These are phyloP conservation scores for Acrocephalus arundinaceus DNA, from an alignment of 2,113 vertebrate genomes.

Conservation along the genomic window DNA sequence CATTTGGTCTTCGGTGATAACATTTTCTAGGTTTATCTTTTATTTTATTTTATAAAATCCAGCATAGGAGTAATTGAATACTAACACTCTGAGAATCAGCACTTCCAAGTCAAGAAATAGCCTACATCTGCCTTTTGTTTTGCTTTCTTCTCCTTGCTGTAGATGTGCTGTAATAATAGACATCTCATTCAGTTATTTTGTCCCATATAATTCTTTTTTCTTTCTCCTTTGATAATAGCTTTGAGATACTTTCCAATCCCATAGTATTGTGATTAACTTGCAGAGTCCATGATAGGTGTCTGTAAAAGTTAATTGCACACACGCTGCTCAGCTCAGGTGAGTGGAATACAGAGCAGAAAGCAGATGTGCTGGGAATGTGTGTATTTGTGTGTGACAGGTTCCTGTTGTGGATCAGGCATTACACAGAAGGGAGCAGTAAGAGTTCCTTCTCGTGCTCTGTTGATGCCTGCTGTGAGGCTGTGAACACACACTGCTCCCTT, in stretches of 20 bases:
- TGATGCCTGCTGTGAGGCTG: neutral
- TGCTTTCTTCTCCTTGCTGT: neutral
- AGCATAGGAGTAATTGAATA: neutral
- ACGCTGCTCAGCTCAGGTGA: neutral
- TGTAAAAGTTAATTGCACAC: neutral
- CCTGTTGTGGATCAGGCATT: neutral
- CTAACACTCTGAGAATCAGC: neutral
- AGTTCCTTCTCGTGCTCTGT: neutral
- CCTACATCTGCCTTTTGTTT: neutral
- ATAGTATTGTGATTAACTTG: neutral
- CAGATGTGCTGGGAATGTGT: neutral
- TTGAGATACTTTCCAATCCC: neutral
- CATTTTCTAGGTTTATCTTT: neutral
- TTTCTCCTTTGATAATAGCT: neutral
- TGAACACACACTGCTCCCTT: neutral
- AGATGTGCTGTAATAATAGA: neutral
- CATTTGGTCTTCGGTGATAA: neutral
- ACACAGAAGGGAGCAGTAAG: rapidly evolving
- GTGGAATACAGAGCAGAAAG: neutral
- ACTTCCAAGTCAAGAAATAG: neutral
- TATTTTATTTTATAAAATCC: neutral
- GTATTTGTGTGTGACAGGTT: neutral
- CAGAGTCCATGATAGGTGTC: neutral
- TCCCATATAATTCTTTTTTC: neutral
- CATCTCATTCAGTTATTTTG: neutral